Conservation (phyloP, 2,797 vertebrate species). For the Euphonia xanthogaster region DNA sequence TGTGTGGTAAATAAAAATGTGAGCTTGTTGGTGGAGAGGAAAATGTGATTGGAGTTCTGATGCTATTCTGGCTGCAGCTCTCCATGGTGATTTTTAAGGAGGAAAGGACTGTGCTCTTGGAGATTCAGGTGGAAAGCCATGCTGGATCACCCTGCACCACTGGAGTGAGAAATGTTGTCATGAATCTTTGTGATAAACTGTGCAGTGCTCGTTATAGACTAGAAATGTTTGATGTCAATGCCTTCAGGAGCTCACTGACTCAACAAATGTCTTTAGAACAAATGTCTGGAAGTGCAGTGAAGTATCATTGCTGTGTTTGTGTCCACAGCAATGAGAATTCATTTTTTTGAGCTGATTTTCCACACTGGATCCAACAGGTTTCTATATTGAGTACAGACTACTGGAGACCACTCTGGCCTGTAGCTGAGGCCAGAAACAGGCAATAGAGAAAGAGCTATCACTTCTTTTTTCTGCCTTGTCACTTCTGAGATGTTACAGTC, state of each 20-base stretch:
- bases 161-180: not conserved
- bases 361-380: not conserved
- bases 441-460: not conserved
- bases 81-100: not conserved
- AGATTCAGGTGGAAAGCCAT: not conserved
- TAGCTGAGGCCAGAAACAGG: not conserved
- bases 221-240: not conserved
- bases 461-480: not conserved
- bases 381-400: accelerated
- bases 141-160: not conserved
- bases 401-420: not conserved
- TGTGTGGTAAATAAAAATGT: not conserved
- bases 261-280: not conserved
- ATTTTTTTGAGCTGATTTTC: not conserved
- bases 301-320: not conserved
- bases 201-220: not conserved
- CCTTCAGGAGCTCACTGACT: not conserved
- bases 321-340: not conserved
- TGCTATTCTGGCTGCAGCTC: not conserved
- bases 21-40: not conserved
- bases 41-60: not conserved
- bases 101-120: not conserved
- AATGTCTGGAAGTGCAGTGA: not conserved
- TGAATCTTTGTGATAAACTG: not conserved
- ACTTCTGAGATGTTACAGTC: not conserved